Percentiles rank a stretch among this genome's conserved stretches.
Evolutionary conservation across 2,888 invertebrate genomes (phyloP).

Genomic region (Periphyllus acericola): DNA sequence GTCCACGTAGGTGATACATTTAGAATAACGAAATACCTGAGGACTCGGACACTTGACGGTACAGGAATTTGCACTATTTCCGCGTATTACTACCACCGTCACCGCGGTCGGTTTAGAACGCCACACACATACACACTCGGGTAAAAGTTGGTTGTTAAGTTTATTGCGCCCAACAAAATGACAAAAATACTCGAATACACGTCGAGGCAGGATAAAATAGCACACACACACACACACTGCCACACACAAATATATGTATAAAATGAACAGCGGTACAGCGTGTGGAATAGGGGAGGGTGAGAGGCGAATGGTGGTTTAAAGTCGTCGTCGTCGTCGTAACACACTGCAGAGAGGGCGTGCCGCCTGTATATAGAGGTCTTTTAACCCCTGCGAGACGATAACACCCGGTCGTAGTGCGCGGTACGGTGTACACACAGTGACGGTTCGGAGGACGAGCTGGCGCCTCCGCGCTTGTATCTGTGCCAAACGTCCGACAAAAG

Average conservation of each 20-base stretch:
- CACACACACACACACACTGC: neutral
- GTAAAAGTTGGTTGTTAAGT: neutral
- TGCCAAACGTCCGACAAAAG: conserved; percentile 54
- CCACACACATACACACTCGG: too few species aligned
- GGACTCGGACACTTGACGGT: too few species aligned
- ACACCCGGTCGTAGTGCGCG: too few species aligned
- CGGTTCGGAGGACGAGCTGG: conserved; percentile 49
- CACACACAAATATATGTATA: neutral
- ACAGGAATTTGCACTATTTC: too few species aligned
- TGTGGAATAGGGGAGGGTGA: neutral
- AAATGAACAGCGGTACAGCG: neutral
- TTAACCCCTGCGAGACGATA: neutral
- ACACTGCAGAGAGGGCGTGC: conserved; percentile 9
- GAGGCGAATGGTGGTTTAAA: neutral
- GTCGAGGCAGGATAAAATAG: conserved; percentile 1
- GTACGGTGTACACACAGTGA: too few species aligned
- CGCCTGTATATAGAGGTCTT: neutral
- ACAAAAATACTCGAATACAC: neutral
- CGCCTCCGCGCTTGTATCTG: conserved; percentile 54
- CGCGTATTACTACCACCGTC: too few species aligned
- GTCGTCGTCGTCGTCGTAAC: neutral
- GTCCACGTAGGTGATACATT: too few species aligned
- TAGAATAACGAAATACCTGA: too few species aligned
- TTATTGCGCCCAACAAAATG: neutral
- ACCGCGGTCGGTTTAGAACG: too few species aligned